These are phyloP conservation scores for Chaetops frenatus DNA, from an alignment of 2,113 vertebrate genomes.

Conservation along the genomic window DNA sequence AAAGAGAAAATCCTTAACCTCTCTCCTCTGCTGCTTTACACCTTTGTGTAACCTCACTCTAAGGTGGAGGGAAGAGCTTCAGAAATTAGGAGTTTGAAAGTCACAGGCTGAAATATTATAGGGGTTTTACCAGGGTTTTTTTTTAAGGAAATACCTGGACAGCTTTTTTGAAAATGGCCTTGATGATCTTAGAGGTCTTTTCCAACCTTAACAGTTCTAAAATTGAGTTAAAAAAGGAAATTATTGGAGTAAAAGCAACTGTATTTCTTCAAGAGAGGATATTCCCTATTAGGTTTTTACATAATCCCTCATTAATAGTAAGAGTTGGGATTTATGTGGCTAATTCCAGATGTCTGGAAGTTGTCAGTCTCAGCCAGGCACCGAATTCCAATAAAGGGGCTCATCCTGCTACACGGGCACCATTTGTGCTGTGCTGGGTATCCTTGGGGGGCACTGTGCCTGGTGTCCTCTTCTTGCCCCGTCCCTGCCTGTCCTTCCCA, in stretches of 20 bases:
- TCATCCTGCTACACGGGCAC: too few relatives aligned
- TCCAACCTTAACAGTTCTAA: neutral
- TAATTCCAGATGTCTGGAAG: neutral
- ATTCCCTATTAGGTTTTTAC: neutral
- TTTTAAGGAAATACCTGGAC: neutral
- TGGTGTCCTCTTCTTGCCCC: neutral
- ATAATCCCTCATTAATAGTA: neutral
- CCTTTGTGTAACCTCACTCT: too few relatives aligned
- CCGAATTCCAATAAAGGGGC: too few relatives aligned
- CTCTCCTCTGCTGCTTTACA: neutral
- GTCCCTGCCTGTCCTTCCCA: neutral
- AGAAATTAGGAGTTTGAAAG: neutral
- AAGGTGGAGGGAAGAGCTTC: neutral
- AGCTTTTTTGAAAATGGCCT: neutral
- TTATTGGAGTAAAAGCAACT: neutral
- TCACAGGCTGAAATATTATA: neutral
- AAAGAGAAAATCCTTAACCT: neutral
- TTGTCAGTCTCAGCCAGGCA: neutral
- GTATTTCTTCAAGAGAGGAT: neutral
- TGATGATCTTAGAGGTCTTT: neutral
- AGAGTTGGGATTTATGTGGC: neutral
- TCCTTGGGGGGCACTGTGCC: neutral
- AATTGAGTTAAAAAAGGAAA: neutral
- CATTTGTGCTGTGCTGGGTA: accelerated
- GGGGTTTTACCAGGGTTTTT: neutral